Evolutionary conservation across 2,888 invertebrate genomes (phyloP), one percentile per base, ranked within the genome.

Genomic region (Parelbella ahira): DNA sequence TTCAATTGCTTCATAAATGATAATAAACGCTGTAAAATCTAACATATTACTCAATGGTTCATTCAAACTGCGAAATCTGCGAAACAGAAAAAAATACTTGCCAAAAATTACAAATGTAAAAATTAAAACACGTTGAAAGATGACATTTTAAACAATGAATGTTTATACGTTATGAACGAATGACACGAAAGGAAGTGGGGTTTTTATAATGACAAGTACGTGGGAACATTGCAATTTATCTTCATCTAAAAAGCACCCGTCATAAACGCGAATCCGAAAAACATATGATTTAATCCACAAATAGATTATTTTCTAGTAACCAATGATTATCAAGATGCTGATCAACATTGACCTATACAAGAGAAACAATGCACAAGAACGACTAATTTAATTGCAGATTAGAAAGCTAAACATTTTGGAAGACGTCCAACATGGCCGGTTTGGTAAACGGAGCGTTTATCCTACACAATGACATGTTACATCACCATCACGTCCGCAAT

Each of bases 381-480:
- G 28, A 15, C 29, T 23, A 38, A 38, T 38, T 38, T 28, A 38
- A 38, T 20, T 29, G 29, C 29, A 15, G 7, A 38, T 38, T 38
- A 30, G 29, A 28, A 42, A 42, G 37, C 32, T 21, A 23, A 33
- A 11, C 28, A 42, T 44, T 47, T 53, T 54, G 52, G 54, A 52
- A 25, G 36, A 15, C 20, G 18, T 54, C 52, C 54, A 52, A 50
- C 25, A 9, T 30, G 27, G 28, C 18, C 9, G 41, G 37, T 42
- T 33, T 36, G 39, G 41, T 45, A 38, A 47, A 49, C 47, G 44
- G 47, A 37, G 45, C 48, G 44, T 49, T 50, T 47, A 47, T 54
- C 45, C 49, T 44, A 39, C 48, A 48, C 47, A 48, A 50, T 47
- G 49, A 47, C 25, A 39, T 28, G 28, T 20, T 25, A 44, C 23